phyloP scores from a whole-genome alignment of 2,888 invertebrate species.

The Teinopalpus imperialis region DNA sequence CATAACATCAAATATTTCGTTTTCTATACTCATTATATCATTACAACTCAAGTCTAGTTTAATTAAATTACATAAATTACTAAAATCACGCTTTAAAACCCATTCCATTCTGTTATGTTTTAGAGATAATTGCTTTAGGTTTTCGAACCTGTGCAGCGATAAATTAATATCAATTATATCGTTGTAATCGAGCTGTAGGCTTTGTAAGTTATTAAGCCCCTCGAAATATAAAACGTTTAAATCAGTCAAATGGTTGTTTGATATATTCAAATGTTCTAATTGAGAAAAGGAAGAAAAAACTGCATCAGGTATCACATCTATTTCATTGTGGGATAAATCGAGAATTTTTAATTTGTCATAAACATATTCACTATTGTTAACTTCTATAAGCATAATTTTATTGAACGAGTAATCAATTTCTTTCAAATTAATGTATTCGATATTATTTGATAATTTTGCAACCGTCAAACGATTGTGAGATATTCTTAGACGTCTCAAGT shows the following conservation, averaged over 20 bases:
- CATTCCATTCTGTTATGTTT: conserved; percentile 45
- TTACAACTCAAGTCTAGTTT: conserved; percentile 50
- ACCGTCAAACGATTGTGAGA: conserved; percentile 42
- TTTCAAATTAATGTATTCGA: conserved; percentile 35
- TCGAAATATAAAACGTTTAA: conserved; percentile 37
- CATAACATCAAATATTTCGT: conserved; percentile 40
- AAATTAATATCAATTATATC: conserved; percentile 46
- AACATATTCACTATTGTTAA: conserved; percentile 24
- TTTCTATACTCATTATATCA: conserved; percentile 40
- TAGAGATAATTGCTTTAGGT: conserved; percentile 45
- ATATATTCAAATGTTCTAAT: conserved; percentile 15
- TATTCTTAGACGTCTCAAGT: conserved; percentile 43
- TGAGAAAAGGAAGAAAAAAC: conserved; percentile 14
- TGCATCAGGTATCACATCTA: conserved; percentile 43
- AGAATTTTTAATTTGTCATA: conserved; percentile 41
- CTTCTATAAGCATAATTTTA: conserved; percentile 40
- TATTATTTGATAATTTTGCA: conserved; percentile 43
- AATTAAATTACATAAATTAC: conserved; percentile 32
- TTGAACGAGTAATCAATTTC: conserved; percentile 56
- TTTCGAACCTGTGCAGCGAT: conserved; percentile 38
- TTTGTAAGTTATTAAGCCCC: conserved; percentile 39
- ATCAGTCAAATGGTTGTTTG: conserved; percentile 6
- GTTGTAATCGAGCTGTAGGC: conserved; percentile 55
- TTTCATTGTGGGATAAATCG: conserved; percentile 52
- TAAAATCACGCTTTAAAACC: conserved; percentile 44